A percentile compares a stretch with the other conserved stretches of the same genome.
Conservation (phyloP, 2,797 vertebrate species). For the Emydoidea blandingii region DNA sequence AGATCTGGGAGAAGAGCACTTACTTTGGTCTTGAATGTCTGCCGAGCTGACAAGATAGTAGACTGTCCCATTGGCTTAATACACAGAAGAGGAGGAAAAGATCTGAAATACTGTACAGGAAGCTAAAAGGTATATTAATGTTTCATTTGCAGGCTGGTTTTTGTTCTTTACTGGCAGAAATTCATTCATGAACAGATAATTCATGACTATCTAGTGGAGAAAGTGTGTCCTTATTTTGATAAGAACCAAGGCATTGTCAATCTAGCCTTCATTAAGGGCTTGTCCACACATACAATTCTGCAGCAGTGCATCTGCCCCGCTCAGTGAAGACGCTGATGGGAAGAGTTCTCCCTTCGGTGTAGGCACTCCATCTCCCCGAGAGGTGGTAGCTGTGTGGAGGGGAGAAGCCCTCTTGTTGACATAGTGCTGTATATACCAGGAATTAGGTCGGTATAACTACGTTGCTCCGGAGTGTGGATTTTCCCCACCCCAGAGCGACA, state of each 20-base stretch:
- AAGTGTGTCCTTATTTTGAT: not conserved
- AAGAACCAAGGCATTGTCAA: not conserved
- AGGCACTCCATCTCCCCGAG: not conserved
- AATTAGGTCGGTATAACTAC: not conserved
- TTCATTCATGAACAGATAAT: not conserved
- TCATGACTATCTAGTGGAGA: not conserved
- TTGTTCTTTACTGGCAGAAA: not conserved
- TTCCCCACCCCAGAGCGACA: not conserved
- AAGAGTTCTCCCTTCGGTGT: not conserved
- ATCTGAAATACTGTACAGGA: not conserved
- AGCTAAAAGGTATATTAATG: conserved; percentile 51
- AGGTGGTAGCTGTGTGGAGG: not conserved
- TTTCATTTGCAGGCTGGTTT: conserved; percentile 3
- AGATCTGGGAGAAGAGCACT: conserved; percentile 12
- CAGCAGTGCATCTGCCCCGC: not conserved
- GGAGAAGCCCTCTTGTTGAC: not conserved
- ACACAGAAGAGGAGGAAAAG: conserved; percentile 13
- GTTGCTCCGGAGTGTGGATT: not conserved
- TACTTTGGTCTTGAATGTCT: conserved; percentile 10
- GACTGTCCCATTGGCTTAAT: conserved; percentile 22
- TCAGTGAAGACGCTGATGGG: not conserved
- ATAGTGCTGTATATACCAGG: not conserved
- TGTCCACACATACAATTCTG: not conserved
- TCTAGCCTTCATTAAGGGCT: not conserved
- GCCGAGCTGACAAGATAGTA: not conserved